Evolutionary conservation across 1,140 invertebrate genomes (phyloP).

Genomic region (Cydia pomonella): DNA sequence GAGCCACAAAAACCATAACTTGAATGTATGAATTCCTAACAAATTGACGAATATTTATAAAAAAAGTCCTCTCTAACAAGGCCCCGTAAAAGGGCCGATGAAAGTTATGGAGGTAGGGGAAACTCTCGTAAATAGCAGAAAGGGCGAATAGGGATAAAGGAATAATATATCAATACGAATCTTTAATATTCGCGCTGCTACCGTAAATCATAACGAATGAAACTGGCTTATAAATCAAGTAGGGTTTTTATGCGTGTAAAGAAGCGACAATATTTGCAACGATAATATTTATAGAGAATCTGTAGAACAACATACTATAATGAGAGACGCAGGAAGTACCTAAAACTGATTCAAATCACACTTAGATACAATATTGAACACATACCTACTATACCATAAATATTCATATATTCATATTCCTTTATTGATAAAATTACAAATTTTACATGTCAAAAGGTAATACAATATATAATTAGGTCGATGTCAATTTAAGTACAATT

Average conservation of each 20-base stretch:
- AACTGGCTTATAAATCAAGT: conserved; percentile 71
- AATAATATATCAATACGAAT: conserved; percentile 80
- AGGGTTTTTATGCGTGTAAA: conserved; percentile 46
- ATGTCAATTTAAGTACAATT: too few species aligned
- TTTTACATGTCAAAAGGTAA: too few species aligned
- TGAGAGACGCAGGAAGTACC: too few species aligned
- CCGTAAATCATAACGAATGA: conserved; percentile 78
- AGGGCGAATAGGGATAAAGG: conserved; percentile 77
- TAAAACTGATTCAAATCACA: too few species aligned
- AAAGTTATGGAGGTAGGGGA: conserved; percentile 75
- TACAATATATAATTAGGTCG: too few species aligned
- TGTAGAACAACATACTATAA: background rate
- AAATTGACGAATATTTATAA: conserved; percentile 33
- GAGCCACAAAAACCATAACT: background rate
- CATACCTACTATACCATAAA: too few species aligned
- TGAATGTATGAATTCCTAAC: conserved; percentile 19
- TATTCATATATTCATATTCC: too few species aligned
- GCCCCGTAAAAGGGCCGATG: conserved; percentile 71
- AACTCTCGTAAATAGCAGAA: conserved; percentile 75
- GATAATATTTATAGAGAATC: background rate
- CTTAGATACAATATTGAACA: too few species aligned
- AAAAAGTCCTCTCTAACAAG: conserved; percentile 63
- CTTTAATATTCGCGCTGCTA: conserved; percentile 77
- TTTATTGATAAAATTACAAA: too few species aligned
- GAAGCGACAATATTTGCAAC: conserved; percentile 27